These are phyloP conservation scores for Uloborus plumipes DNA, from an alignment of 2,888 invertebrate species.

Conservation along the genomic window DNA sequence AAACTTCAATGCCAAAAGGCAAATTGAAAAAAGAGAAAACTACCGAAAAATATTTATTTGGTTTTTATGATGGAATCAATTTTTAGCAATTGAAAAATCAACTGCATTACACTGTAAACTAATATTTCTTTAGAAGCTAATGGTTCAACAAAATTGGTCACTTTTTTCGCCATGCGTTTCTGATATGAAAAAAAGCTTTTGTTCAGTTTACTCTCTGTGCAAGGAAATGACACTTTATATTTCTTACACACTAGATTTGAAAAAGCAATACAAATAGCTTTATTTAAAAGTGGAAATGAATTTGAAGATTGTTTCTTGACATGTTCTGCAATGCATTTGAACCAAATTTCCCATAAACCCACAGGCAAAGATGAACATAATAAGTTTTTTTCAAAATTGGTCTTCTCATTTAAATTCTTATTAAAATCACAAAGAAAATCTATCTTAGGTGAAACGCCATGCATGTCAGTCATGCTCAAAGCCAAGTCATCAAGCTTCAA, in stretches of 20 bases:
- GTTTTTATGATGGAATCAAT: conserved; percentile 25
- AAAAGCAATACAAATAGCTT: conserved; percentile 15
- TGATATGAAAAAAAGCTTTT: not conserved
- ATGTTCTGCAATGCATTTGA: conserved; percentile 1
- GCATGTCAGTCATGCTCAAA: not conserved
- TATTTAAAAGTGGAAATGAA: not conserved
- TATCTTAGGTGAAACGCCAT: too few species aligned
- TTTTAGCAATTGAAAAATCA: conserved; percentile 35
- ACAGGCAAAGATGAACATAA: not conserved
- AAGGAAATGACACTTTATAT: not conserved
- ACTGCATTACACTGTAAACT: conserved; percentile 9
- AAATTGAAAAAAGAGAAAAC: too few species aligned
- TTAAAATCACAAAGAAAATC: not conserved
- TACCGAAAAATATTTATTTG: too few species aligned
- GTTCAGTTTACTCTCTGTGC: too few species aligned
- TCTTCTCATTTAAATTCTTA: not conserved
- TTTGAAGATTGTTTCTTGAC: not conserved
- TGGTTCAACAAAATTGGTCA: not conserved
- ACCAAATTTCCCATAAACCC: conserved; percentile 23
- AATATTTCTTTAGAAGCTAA: conserved; percentile 22
- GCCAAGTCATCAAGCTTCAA: not conserved
- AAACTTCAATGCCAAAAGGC: too few species aligned
- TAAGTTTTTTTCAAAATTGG: too few species aligned
- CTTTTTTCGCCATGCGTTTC: not conserved
- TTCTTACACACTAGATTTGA: not conserved